Conservation (phyloP, 1,140 invertebrate species). For the Nixonia krombeini region DNA sequence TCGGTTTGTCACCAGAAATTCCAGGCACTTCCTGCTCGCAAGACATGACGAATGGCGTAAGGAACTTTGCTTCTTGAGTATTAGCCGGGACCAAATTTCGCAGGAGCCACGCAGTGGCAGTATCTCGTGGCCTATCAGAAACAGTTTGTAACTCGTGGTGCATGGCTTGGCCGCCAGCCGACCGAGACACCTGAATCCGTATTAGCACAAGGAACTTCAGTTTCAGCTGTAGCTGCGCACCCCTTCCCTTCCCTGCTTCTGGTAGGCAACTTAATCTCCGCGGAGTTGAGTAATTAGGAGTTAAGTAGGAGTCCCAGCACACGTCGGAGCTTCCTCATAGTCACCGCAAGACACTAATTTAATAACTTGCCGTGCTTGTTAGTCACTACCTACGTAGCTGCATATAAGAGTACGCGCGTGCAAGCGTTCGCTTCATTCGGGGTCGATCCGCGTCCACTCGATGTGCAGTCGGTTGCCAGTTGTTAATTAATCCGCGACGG, state of each 20-base stretch:
- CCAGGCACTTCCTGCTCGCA: no score
- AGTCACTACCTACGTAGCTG: constrained; percentile 29
- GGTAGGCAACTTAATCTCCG: constrained; percentile 51
- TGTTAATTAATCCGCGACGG: constrained; percentile 29
- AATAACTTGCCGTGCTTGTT: constrained; percentile 47
- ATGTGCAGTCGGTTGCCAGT: constrained; percentile 13
- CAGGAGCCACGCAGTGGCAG: constrained; percentile 12
- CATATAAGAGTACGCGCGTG: constrained; percentile 8
- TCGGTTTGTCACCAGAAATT: no score
- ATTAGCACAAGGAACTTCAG: constrained; percentile 55
- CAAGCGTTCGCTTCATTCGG: constrained; percentile 8
- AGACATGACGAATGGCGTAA: neutral
- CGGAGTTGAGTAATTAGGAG: constrained; percentile 60
- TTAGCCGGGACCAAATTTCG: constrained; percentile 29
- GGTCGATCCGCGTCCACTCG: constrained; percentile 4
- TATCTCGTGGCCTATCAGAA: constrained; percentile 53
- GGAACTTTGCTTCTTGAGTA: constrained; percentile 14
- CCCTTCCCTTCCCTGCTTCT: constrained; percentile 24
- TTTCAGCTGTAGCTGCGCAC: constrained; percentile 41
- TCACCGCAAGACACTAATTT: constrained; percentile 54
- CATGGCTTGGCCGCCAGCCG: constrained; percentile 31
- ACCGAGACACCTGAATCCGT: constrained; percentile 52
- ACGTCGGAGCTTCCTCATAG: constrained; percentile 39
- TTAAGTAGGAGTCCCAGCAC: constrained; percentile 53
- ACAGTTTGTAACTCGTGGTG: constrained; percentile 49